These are phyloP conservation scores for Agrypnus murinus DNA, from an alignment of 2,888 invertebrate species.

Conservation along the genomic window DNA sequence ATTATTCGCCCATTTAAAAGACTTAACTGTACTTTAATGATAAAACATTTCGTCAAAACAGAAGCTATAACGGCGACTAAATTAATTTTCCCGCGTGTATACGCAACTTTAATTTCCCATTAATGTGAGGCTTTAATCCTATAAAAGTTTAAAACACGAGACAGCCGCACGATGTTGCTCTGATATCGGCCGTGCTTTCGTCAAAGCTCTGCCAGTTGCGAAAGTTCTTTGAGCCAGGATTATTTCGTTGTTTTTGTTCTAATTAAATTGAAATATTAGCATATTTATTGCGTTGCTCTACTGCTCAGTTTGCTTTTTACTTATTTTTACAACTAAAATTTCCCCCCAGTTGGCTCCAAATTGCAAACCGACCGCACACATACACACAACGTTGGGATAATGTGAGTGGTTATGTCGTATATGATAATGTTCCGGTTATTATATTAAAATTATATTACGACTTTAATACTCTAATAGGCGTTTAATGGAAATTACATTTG, in stretches of 20 bases:
- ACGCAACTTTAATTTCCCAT: constrained; percentile 58
- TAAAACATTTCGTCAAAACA: constrained; percentile 58
- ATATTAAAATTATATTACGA: constrained; percentile 38
- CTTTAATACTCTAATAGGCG: constrained; percentile 28
- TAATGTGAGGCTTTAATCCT: constrained; percentile 53
- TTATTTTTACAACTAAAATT: constrained; percentile 31
- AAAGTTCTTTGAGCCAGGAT: constrained; percentile 47
- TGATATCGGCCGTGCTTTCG: constrained; percentile 39
- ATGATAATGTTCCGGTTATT: constrained; percentile 36
- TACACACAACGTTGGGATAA: constrained; percentile 12
- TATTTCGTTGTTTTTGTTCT: constrained; percentile 47
- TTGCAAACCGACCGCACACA: constrained; percentile 1
- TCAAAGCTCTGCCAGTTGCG: constrained; percentile 41
- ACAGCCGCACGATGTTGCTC: constrained; percentile 40
- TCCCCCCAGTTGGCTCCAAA: neutral
- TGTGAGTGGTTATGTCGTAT: constrained; percentile 33
- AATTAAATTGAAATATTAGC: constrained; percentile 52
- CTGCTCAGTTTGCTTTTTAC: constrained; percentile 24
- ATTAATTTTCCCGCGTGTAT: constrained; percentile 57
- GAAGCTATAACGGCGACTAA: constrained; percentile 53
- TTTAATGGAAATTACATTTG: constrained; percentile 37
- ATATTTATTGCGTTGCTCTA: constrained; percentile 44
- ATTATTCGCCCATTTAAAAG: constrained; percentile 46
- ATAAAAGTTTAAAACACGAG: constrained; percentile 49
- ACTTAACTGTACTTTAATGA: constrained; percentile 59